Evolutionary conservation across 2,888 invertebrate genomes (phyloP), one percentile per base, ranked within the genome.

Genomic region (Drosophila niveifrons): DNA sequence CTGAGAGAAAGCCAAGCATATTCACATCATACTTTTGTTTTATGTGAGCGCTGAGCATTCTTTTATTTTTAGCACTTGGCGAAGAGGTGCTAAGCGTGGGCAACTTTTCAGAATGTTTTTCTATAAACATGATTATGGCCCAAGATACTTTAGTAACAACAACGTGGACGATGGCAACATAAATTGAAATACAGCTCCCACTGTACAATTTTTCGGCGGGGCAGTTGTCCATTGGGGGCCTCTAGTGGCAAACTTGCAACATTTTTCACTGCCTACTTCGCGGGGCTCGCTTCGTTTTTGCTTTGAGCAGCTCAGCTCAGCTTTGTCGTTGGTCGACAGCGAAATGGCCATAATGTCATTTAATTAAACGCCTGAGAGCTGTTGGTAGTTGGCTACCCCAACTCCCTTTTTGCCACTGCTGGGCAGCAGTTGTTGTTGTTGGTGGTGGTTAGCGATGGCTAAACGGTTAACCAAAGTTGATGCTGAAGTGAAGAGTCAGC

Each of bases 351-450:
- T 87, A 89, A 89, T 87, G 88, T 89, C 86, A 87, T 87, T 87
- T 87, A 87, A 87, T 87, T 87, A 89, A 87, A 87, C 86, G 88
- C 87, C 76, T 77, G 86, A 89, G 89, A 89, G 85, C 85, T 77
- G 88, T 88, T 86, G 78, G 56, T 72, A 51, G 72, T 66, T 72
- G 65, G 67, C 58, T 23, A 36, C 13, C 28, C 55, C 51, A 9
- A 29, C 48, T 29, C 11, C 39, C 15, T 4, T 3, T 31, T 13
- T 3, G 0, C n/a, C 15, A 10, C 29, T 13, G 9, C 50, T 11
- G 15, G 44, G 36, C 48, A n/a, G 34, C 29, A 39, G 39, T 57
- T 63, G 72, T 28, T 66, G 61, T 11, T 65, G 61, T 55, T 75
- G 58, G 52, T 74, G 73, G 63, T 63, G 82, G 80, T 84, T 75